Percentiles rank a stretch among this genome's conserved stretches.
Conservation (phyloP, 30 jellyfish, hydroid and myxozoan genomes). For the Aurelia sp. region DNA sequence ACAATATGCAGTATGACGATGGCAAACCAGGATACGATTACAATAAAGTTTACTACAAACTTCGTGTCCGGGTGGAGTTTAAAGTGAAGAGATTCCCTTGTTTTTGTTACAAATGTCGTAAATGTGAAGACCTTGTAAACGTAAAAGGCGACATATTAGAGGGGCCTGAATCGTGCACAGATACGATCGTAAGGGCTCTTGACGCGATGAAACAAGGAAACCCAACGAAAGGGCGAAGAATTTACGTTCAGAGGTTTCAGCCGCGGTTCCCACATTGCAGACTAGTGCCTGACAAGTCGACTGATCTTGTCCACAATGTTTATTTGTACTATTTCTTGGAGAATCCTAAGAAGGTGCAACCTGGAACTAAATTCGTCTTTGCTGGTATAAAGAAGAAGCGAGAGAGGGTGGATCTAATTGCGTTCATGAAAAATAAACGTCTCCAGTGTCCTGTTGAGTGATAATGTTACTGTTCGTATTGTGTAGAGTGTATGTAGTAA, state of each 20-base stretch:
- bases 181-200: background rate
- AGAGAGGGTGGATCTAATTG: slow-evolving; percentile 33
- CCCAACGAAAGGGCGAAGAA: slow-evolving; percentile 19
- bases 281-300: background rate
- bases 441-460: background rate
- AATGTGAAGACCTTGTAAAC: slow-evolving; percentile 63
- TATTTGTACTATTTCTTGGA: slow-evolving; percentile 19
- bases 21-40: slow-evolving; percentile 36
- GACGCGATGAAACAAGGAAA: slow-evolving; percentile 6
- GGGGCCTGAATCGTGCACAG: slow-evolving; percentile 59
- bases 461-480: too few species aligned
- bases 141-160: slow-evolving; percentile 44
- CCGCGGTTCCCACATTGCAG: slow-evolving; percentile 1
- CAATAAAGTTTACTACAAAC: slow-evolving; percentile 58
- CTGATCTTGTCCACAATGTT: background rate
- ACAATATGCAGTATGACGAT: slow-evolving; percentile 30
- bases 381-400: slow-evolving; percentile 63
- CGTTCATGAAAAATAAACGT: slow-evolving; percentile 30
- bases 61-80: slow-evolving; percentile 63
- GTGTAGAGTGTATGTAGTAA: too few species aligned
- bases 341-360: slow-evolving; percentile 31
- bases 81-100: slow-evolving; percentile 56
- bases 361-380: slow-evolving; percentile 41
- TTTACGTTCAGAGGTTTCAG: slow-evolving; percentile 1
- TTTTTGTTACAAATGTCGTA: slow-evolving; percentile 43